These are phyloP conservation scores for Centropus unirufus DNA, from an alignment of 2,113 vertebrate genomes.

Conservation along the genomic window DNA sequence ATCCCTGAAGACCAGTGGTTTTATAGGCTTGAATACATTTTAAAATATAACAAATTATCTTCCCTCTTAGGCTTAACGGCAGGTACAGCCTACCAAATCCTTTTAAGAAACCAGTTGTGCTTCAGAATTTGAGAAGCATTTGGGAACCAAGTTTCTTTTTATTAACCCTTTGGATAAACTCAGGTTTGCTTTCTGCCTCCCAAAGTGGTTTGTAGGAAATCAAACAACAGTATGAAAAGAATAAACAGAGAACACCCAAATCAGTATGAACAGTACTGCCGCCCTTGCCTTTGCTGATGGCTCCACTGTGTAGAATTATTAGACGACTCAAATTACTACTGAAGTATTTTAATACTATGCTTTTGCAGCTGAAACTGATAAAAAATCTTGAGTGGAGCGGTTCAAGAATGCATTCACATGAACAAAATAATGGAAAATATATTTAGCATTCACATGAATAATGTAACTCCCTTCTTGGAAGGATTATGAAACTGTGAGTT, in stretches of 20 bases:
- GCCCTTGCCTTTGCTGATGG: neutral
- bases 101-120: neutral
- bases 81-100: neutral
- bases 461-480: constrained; percentile 65
- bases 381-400: constrained; percentile 12
- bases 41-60: constrained; percentile 45
- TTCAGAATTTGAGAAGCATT: neutral
- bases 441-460: constrained; percentile 70
- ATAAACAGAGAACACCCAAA: neutral
- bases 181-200: neutral
- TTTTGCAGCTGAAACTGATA: constrained; percentile 54
- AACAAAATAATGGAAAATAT: constrained; percentile 68
- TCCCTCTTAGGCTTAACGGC: constrained; percentile 26
- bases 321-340: neutral
- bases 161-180: neutral
- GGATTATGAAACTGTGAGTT: constrained; percentile 24
- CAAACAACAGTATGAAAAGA: neutral
- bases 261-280: neutral
- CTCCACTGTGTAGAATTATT: neutral
- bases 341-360: constrained; percentile 21
- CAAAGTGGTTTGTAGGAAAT: neutral
- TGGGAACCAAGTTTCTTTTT: neutral
- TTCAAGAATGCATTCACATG: constrained; percentile 55
- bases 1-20: constrained; percentile 17
- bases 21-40: constrained; percentile 33